Base-by-base conservation (phyloP, 1,140 invertebrate genomes). In the Tetragnatha versicolor region DNA sequence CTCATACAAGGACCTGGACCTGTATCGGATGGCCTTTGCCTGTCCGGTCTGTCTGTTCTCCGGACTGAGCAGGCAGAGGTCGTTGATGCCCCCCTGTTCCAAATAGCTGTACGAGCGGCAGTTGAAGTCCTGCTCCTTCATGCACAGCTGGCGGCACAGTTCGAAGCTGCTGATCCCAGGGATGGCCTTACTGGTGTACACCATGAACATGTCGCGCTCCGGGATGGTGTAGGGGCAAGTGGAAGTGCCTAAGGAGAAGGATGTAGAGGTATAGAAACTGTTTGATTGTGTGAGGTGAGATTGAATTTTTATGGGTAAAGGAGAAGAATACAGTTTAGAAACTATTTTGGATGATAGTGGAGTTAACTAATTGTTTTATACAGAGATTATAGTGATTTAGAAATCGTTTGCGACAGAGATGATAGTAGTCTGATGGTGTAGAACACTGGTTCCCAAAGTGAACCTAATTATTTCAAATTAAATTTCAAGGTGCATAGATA, bases 61-160 rank as follows among this genome's bases (percentile, higher is more conserved):
- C 33, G 85, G 82, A 81, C 86, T 87, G 35, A 88, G 80, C 17
- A 87, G 81, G 69, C 86, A 87, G 45, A 84, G 76, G 49, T 82
- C 81, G n/a, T 79, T 82, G 35, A 75, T 80, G 9, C 78, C 78
- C 2, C 70, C 81, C 53, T 81, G 79, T 53, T 83, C 83, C 3
- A 88, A 73, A 81, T 87, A 88, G n/a, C 88, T 86, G 82, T 86
- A 88, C 3, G 87, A 86, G 33, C 88, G 81, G 75, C 88, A 89
- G 45, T 86, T 85, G 81, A 89, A 89, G n/a, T 85, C 84, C 45
- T 82, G 82, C 80, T 89, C 88, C 27, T 84, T 82, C 65, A 87
- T 85, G 82, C 88, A 89, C 7, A 86, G 85, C 49, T 84, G 80
- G 79, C 86, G 85, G 81, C 88, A 89, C 81, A 87, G 72, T 82